phyloP scores from a whole-genome alignment of 2,888 invertebrate genomes.

The Halictus ligatus region DNA sequence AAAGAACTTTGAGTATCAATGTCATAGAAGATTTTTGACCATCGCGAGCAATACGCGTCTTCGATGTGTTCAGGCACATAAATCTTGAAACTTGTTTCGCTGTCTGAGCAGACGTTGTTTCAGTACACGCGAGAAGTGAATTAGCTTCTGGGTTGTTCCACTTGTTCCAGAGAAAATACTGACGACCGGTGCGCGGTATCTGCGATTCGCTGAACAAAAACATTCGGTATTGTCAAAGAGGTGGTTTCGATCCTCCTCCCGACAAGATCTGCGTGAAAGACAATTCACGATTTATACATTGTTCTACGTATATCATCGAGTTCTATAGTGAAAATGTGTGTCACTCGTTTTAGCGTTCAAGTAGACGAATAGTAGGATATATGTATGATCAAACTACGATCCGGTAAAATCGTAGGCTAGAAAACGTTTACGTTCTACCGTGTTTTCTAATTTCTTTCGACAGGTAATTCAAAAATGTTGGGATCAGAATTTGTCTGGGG shows the following conservation, averaged over 20 bases:
- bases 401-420: no score
- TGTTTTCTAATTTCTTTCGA: no score
- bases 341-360: no score
- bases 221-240: background rate
- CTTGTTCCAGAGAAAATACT: slow-evolving; percentile 17
- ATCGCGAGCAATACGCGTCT: background rate
- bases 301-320: no score
- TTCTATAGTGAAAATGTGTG: no score
- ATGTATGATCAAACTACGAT: no score
- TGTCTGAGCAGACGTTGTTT: background rate
- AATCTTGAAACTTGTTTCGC: slow-evolving; percentile 11
- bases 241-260: background rate
- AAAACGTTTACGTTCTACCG: no score
- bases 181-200: background rate
- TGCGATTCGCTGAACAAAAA: background rate
- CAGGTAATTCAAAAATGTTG: background rate
- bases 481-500: background rate
- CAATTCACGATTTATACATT: background rate
- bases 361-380: no score
- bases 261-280: background rate
- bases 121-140: slow-evolving; percentile 39
- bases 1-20: background rate
- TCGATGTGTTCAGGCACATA: background rate
- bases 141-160: slow-evolving; percentile 20
- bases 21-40: background rate